Evolutionary conservation across 2,113 vertebrate species (phyloP), one percentile per base, ranked within the genome.

Genomic region (Psilopsiagon aymara): DNA sequence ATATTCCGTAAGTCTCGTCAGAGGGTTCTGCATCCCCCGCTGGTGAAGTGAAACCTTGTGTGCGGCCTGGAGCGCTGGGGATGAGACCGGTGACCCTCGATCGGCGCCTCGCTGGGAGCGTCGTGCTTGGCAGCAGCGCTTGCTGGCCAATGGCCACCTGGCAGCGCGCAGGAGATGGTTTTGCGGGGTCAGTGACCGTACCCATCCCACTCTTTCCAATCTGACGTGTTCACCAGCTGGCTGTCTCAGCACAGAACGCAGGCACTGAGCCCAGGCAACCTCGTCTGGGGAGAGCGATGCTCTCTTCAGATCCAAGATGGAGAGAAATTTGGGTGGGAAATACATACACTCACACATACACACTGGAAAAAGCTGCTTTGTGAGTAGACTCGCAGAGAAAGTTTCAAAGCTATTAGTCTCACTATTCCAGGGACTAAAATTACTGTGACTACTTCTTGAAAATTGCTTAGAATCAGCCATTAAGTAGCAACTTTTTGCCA

Each of bases 91-190:
- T 9, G 44, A 16, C 23, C 31, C n/a, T 9, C 19, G 33, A 1
- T 31, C 13, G 7, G 21, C 2, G 6, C 31, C 66, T 39, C 17
- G 0, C 7, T 3, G 3, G 20, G 47, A 11, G 4, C 16, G 3
- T 2, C 7, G 41, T 10, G 60, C 29, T 21, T 1, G 3, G 49
- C 67, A 5, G 57, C 28, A 10, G 7, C 9, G 9, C 57, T 10
- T 3, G 27, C 41, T 49, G 74, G 43, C 52, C 31, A 2, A 13
- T 2, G 3, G 78, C 63, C 69, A 12, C 49, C 46, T 19, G 43
- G 71, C 67, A 25, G 33, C 39, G 0, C 1, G 1, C 1, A 0
- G 1, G 2, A 9, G 7, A 15, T 0, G 7, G 2, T 24, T 19
- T 16, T 12, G 5, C 60, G 1, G 35, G 25, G n/a, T 17, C 47